Evolutionary conservation across 2,888 invertebrate genomes (phyloP).

Genomic region (Cerastis leucographa): DNA sequence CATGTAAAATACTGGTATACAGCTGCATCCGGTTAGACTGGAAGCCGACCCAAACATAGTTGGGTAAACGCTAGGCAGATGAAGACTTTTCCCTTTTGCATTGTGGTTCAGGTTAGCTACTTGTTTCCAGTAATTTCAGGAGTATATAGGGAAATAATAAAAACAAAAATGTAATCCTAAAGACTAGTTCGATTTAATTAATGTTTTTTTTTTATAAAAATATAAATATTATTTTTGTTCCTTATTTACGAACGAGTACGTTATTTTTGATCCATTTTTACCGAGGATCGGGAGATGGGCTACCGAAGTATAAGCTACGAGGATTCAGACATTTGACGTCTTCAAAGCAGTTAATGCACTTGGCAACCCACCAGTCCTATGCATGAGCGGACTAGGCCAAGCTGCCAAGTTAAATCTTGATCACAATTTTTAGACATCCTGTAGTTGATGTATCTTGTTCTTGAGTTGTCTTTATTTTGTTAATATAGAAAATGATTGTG

Average conservation of each 20-base stretch:
- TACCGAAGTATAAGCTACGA: not conserved
- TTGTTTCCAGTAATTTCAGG: not conserved
- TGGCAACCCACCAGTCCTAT: not conserved
- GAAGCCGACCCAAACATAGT: too few relatives aligned
- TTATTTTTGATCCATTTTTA: constrained; percentile 7
- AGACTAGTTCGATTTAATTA: constrained; percentile 68
- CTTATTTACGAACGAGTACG: constrained; percentile 22
- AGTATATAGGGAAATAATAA: constrained; percentile 13
- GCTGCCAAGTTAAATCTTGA: constrained; percentile 11
- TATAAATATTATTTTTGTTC: constrained; percentile 60
- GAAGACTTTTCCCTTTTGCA: too few relatives aligned
- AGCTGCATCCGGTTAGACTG: too few relatives aligned
- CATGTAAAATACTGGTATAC: too few relatives aligned
- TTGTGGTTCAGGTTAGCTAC: not conserved
- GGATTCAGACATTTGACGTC: not conserved
- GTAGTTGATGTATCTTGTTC: not conserved
- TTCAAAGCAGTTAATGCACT: not conserved
- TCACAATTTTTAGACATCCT: constrained; percentile 2
- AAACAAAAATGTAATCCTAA: constrained; percentile 55
- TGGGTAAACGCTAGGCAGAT: too few relatives aligned
- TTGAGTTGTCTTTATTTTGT: not conserved
- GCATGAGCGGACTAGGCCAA: not conserved
- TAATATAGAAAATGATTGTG: not conserved
- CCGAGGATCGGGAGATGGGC: not conserved
- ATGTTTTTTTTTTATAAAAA: constrained; percentile 54